Evolutionary conservation across 92 coral and sea anemone genomes (phyloP).

Genomic region (Porites divaricata): DNA sequence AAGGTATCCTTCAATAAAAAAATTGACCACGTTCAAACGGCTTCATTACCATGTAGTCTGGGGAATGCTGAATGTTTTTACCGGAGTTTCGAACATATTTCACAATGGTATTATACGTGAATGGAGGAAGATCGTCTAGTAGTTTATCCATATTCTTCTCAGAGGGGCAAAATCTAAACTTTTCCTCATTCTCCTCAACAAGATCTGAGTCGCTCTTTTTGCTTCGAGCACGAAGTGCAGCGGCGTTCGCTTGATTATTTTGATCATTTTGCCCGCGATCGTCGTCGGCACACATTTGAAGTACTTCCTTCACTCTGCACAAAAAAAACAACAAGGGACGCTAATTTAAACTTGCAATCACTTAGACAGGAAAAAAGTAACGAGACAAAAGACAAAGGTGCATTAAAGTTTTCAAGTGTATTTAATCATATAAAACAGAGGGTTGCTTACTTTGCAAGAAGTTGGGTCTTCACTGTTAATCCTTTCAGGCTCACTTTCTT

Average conservation of each 20-base stretch:
- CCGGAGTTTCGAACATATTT: constrained; percentile 51
- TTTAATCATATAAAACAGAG: no score
- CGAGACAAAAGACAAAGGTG: no score
- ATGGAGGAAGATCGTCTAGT: constrained; percentile 34
- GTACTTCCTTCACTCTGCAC: constrained; percentile 1
- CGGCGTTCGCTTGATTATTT: neutral
- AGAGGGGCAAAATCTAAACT: constrained; percentile 37
- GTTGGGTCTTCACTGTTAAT: no score
- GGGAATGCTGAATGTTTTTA: constrained; percentile 21
- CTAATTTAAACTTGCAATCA: neutral
- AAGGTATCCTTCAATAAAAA: no score
- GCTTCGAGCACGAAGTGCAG: neutral
- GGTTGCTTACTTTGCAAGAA: no score
- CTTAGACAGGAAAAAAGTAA: neutral
- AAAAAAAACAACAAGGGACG: neutral
- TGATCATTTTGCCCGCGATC: neutral
- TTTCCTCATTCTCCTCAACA: constrained; percentile 37
- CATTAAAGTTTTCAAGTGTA: no score
- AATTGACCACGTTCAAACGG: constrained; percentile 4
- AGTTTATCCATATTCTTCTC: constrained; percentile 43
- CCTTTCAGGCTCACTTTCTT: no score
- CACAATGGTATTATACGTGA: no score
- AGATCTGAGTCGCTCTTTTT: constrained; percentile 43
- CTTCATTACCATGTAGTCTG: neutral
- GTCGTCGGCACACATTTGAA: neutral